A percentile compares a stretch with the other conserved stretches of the same genome.
phyloP scores from a whole-genome alignment of 2,797 vertebrate genomes.

The Natrix natrix region DNA sequence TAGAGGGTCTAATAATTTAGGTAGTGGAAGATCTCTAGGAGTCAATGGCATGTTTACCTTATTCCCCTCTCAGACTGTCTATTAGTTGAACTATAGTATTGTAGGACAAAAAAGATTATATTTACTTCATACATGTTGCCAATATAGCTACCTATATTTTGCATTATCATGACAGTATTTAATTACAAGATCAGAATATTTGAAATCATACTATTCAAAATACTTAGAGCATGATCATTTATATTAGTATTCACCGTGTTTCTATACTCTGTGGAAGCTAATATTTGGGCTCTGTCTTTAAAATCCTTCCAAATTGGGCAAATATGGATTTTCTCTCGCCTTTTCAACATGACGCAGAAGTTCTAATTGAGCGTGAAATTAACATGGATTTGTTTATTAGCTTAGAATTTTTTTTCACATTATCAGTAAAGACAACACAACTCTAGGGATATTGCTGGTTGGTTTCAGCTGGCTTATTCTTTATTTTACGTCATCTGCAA shows the following conservation, averaged over 20 bases:
- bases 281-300: slow-evolving; percentile 5
- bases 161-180: not conserved
- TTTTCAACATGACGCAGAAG: not conserved
- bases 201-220: not conserved
- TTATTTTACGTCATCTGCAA: slow-evolving; percentile 23
- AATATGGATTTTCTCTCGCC: not conserved
- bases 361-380: slow-evolving; percentile 62
- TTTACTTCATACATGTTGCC: not conserved
- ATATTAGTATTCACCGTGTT: not conserved
- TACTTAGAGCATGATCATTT: not conserved
- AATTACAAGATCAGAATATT: not conserved
- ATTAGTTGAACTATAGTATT: not conserved
- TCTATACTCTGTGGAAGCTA: not conserved
- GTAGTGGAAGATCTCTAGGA: not conserved
- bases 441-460: not conserved
- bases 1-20: not conserved
- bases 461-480: not conserved
- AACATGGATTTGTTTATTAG: slow-evolving; percentile 55
- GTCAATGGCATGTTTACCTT: not conserved
- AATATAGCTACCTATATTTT: not conserved
- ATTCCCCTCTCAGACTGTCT: not conserved
- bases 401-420: slow-evolving; percentile 3
- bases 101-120: not conserved
- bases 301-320: slow-evolving; percentile 20
- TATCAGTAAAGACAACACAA: slow-evolving; percentile 30